phyloP scores from a whole-genome alignment of 2,797 vertebrate species.

The Todus mexicanus region DNA sequence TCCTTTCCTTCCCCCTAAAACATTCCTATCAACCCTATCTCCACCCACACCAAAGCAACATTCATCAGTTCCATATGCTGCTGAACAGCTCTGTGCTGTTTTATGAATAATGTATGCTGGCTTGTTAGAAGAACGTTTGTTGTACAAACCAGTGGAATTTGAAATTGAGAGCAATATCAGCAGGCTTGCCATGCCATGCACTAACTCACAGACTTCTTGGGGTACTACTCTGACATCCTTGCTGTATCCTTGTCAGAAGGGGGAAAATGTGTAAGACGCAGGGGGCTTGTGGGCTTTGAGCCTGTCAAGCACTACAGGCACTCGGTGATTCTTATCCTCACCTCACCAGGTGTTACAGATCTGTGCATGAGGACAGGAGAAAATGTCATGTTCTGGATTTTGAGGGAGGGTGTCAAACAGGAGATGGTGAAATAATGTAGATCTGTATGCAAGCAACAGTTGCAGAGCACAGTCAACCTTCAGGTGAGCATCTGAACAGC shows the following conservation, averaged over 20 bases:
- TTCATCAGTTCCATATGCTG: conserved; percentile 57
- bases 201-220: not conserved
- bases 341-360: not conserved
- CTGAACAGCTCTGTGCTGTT: conserved; percentile 53
- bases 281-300: not conserved
- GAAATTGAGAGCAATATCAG: not conserved
- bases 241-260: not conserved
- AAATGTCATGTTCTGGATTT: not conserved
- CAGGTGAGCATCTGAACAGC: not conserved
- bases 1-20: conserved; percentile 50
- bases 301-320: not conserved
- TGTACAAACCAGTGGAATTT: conserved; percentile 57
- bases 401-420: not conserved
- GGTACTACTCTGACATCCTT: not conserved
- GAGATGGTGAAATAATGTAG: not conserved
- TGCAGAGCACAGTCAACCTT: not conserved
- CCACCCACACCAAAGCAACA: conserved; percentile 60
- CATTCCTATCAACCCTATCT: conserved; percentile 50
- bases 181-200: not conserved
- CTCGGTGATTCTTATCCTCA: not conserved
- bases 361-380: not conserved
- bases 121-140: conserved; percentile 44
- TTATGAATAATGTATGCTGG: conserved; percentile 61
- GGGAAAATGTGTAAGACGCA: not conserved
- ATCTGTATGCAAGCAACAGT: not conserved